Percentiles rank a stretch among this genome's conserved stretches.
Conservation (phyloP, 2,888 invertebrate species). For the Microctonus aethiopoides region DNA sequence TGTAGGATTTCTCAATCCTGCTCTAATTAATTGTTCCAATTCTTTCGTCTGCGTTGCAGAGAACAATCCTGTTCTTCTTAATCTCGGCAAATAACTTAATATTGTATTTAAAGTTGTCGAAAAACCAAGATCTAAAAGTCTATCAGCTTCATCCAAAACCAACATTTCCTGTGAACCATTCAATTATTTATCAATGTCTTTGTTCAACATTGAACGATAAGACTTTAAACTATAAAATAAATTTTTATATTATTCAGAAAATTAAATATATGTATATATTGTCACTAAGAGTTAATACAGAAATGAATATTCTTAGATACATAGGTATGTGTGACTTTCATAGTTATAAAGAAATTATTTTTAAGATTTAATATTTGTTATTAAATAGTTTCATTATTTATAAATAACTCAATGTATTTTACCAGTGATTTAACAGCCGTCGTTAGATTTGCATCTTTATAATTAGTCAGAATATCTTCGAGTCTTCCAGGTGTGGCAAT, state of each 20-base stretch:
- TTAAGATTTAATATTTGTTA: too few species aligned
- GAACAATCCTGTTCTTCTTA: conserved; percentile 96
- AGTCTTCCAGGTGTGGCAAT: conserved; percentile 96
- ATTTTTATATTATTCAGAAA: too few species aligned
- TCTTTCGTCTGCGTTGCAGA: conserved; percentile 98
- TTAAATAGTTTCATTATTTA: too few species aligned
- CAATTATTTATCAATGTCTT: conserved; percentile 15
- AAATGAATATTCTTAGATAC: too few species aligned
- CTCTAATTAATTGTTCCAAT: conserved; percentile 88
- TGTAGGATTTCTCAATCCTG: conserved; percentile 94
- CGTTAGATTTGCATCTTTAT: conserved; percentile 77
- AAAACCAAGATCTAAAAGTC: conserved; percentile 93
- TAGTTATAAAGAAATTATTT: too few species aligned
- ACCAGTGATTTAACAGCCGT: conserved; percentile 83
- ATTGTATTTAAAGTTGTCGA: conserved; percentile 87
- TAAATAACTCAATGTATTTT: too few species aligned
- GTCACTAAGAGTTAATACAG: too few species aligned
- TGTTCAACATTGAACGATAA: too few species aligned
- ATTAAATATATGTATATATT: too few species aligned
- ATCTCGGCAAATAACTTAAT: conserved; percentile 89
- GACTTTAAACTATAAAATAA: too few species aligned
- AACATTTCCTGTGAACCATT: conserved; percentile 79
- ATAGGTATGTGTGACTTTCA: too few species aligned
- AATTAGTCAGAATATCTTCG: conserved; percentile 83
- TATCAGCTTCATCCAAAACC: conserved; percentile 96